These are phyloP conservation scores for Parasteatoda tepidariorum DNA, from an alignment of 1,140 invertebrate genomes.

Conservation along the genomic window DNA sequence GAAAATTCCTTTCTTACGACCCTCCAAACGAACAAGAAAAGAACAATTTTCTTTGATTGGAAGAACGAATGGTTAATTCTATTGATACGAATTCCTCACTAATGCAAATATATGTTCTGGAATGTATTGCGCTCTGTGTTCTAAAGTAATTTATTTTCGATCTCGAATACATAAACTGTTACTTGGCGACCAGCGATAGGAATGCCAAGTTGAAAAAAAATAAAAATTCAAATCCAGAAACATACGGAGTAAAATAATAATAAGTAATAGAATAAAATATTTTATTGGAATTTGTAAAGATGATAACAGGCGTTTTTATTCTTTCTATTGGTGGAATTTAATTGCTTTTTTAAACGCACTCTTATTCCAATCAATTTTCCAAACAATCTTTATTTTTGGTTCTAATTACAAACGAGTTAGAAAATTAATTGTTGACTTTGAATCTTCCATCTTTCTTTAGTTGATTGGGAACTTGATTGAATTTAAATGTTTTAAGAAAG, in stretches of 20 bases:
- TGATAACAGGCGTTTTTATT: constrained; percentile 1
- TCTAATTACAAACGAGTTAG: constrained; percentile 59
- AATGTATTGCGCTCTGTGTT: neutral
- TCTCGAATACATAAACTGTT: constrained; percentile 21
- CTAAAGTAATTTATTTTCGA: constrained; percentile 19
- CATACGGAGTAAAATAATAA: neutral
- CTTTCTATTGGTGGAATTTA: constrained; percentile 15
- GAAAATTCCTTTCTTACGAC: neutral
- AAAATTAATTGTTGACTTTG: constrained; percentile 59
- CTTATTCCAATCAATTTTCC: neutral
- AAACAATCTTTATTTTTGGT: constrained; percentile 42
- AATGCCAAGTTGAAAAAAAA: neutral
- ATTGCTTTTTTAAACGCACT: constrained; percentile 21
- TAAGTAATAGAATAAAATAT: constrained; percentile 19
- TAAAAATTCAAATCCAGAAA: neutral
- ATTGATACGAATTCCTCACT: neutral
- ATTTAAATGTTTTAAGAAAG: constrained; percentile 39
- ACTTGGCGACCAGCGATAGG: neutral
- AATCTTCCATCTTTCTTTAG: constrained; percentile 18
- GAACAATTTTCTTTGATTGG: neutral
- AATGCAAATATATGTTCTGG: neutral
- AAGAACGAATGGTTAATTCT: neutral
- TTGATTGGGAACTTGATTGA: constrained; percentile 43
- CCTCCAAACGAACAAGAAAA: neutral
- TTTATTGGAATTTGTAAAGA: constrained; percentile 39